These are phyloP conservation scores for Junco hyemalis DNA, from an alignment of 2,113 vertebrate genomes.

Conservation along the genomic window DNA sequence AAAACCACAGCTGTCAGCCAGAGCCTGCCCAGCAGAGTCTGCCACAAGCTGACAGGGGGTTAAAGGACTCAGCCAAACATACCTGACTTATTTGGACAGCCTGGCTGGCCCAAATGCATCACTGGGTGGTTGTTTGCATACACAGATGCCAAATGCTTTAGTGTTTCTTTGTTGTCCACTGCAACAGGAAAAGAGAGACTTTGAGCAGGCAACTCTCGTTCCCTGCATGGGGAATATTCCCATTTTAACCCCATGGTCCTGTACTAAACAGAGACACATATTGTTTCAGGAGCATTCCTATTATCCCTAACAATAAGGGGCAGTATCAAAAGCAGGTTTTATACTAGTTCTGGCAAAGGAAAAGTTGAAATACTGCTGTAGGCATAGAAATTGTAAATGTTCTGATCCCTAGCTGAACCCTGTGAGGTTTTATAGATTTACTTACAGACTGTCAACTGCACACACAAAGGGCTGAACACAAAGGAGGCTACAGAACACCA, in stretches of 20 bases:
- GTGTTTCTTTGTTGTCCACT: slow-evolving; percentile 92
- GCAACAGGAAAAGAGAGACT: background rate
- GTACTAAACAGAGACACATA: background rate
- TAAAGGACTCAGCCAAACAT: slow-evolving; percentile 12
- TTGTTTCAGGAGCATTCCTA: background rate
- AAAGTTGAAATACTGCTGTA: background rate
- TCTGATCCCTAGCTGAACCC: background rate
- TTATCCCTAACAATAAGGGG: background rate
- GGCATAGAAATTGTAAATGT: background rate
- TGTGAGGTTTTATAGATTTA: background rate
- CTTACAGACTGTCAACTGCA: background rate
- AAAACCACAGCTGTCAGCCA: background rate
- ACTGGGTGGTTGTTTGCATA: slow-evolving; percentile 92
- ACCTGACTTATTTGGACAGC: slow-evolving; percentile 90
- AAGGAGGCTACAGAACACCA: background rate
- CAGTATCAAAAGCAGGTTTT: background rate
- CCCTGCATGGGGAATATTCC: background rate
- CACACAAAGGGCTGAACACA: background rate
- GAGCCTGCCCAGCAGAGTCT: background rate
- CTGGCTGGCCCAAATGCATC: slow-evolving; percentile 89
- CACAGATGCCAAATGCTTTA: slow-evolving; percentile 90
- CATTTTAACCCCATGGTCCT: background rate
- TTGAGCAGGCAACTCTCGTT: background rate
- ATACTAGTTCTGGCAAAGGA: background rate
- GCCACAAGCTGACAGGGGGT: background rate